phyloP scores from a whole-genome alignment of 1,140 invertebrate genomes.

The Phocides pigmalion region DNA sequence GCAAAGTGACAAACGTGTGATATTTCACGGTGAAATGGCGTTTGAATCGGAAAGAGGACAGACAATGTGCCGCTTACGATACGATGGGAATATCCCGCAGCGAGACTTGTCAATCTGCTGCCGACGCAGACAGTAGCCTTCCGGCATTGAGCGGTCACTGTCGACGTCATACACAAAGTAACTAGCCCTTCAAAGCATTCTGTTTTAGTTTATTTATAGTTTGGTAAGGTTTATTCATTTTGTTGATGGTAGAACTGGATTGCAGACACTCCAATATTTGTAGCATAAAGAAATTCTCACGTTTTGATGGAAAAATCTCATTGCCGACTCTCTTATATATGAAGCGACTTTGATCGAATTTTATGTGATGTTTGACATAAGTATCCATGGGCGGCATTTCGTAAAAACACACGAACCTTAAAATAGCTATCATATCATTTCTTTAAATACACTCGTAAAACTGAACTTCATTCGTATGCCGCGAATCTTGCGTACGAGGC shows the following conservation, averaged over 20 bases:
- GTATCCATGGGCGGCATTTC: no score
- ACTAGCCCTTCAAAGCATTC: constrained; percentile 28
- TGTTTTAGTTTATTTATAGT: constrained; percentile 21
- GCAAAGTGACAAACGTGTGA: constrained; percentile 34
- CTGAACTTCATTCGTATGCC: background rate
- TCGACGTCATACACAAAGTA: constrained; percentile 30
- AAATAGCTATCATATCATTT: constrained; percentile 3
- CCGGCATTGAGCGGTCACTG: constrained; percentile 47
- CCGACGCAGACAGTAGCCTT: constrained; percentile 41
- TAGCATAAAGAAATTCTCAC: no score
- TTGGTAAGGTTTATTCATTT: no score
- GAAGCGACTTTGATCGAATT: no score
- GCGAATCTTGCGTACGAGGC: background rate
- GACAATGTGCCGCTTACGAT: constrained; percentile 16
- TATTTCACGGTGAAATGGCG: constrained; percentile 46
- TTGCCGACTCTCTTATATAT: no score
- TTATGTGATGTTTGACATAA: no score
- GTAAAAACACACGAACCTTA: no score
- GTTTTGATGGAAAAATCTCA: no score
- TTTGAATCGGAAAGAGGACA: constrained; percentile 37
- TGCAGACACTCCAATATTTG: no score
- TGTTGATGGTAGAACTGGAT: no score
- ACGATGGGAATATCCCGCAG: constrained; percentile 30
- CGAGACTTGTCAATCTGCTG: constrained; percentile 50
- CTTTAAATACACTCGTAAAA: background rate